Base-by-base conservation (phyloP, 2,113 vertebrate species). In the Bambusicola thoracicus region DNA sequence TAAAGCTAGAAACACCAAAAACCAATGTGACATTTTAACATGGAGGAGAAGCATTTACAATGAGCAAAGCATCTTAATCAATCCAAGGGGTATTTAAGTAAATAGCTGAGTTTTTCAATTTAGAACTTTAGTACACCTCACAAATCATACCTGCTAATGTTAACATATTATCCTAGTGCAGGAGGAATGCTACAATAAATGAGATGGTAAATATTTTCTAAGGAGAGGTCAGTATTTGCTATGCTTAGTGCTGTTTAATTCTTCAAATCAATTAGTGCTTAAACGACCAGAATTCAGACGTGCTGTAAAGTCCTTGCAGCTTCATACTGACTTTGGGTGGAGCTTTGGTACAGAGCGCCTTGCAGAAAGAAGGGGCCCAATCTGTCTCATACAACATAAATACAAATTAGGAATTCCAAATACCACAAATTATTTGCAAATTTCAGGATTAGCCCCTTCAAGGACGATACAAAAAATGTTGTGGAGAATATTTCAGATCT, bases 141-240 rank as follows among this genome's bases (percentile, higher is more conserved):
- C 87, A 94, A 96, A 97, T 94, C 89, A 91, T 74, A 87, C 82
- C 61, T 81, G 79, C 81, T 97, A 78, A 81, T 83, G 72, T 90
- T 89, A 96, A 94, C 91, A 75, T 56, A 94, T 94, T 86, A 89
- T 85, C 72, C 75, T 36, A 20, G 56, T 61, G 75, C 79, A 93
- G 76, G 68, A 80, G 68, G 83, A 79, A 75, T 20, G 36, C 63
- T 83, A 43, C 89, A 94, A 95, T 90, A 94, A 94, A 93, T 94
- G 94, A 92, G 89, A 78, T 56, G 79, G 94, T 72, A 97, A 95
- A 96, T 96, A 94, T 96, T 95, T 96, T 91, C 94, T 68, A 76
- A 91, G 91, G 46, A 89, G 79, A 97, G 85, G 93, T 93, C 95
- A 96, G 92, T 96, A 96, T 96, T 96, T 96, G 87, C 89, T 94